Conservation (phyloP, 35 echinoderm and acorn worm genomes). For the Ophioderma brevispina region DNA sequence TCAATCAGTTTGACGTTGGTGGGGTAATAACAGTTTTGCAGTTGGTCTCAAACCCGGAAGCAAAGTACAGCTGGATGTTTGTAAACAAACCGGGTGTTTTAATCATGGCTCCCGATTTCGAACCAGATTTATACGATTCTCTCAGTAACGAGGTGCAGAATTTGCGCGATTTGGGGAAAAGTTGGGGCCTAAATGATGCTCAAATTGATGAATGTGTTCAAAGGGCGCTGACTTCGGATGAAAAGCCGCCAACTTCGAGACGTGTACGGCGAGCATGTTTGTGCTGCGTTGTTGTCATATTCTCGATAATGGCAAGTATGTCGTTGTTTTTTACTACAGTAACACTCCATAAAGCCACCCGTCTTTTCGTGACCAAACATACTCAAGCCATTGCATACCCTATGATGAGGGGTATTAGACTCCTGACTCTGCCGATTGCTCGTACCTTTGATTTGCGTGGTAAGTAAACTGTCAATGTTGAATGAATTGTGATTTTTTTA, state of each 20-base stretch:
- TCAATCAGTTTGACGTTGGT: neutral
- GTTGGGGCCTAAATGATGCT: conserved; percentile 35
- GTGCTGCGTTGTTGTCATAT: neutral
- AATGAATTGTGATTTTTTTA: neutral
- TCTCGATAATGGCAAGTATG: neutral
- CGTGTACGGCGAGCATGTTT: neutral
- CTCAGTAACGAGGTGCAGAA: conserved; percentile 32
- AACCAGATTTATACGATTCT: conserved; percentile 33
- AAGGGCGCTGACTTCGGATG: neutral
- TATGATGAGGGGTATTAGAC: conserved; percentile 20
- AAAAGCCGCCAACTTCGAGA: neutral
- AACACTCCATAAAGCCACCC: conserved; percentile 19
- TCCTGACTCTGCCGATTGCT: conserved; percentile 15
- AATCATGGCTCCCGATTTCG: conserved; percentile 18
- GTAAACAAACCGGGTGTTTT: neutral
- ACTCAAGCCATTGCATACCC: conserved; percentile 22
- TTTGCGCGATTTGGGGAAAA: conserved; percentile 27
- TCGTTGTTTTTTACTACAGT: neutral
- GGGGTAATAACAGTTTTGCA: neutral
- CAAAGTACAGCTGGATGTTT: neutral
- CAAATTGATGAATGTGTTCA: conserved; percentile 30
- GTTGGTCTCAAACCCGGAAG: neutral
- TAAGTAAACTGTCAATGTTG: neutral
- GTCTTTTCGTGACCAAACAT: conserved; percentile 21
- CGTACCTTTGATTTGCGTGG: conserved; percentile 17